Base-by-base conservation (phyloP, 2,113 vertebrate species). In the Odocoileus hemionus region DNA sequence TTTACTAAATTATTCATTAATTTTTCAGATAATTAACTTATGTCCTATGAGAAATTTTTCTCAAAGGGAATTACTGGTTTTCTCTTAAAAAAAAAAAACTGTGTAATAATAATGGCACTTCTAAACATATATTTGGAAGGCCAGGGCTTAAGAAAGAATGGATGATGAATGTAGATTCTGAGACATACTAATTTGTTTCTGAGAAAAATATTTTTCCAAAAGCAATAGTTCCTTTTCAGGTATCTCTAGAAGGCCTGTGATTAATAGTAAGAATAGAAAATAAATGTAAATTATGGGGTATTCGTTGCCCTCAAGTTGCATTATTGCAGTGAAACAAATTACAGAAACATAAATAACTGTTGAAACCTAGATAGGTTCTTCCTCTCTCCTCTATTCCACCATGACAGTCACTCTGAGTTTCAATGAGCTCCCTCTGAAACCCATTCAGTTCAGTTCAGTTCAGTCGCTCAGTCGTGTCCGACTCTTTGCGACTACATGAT, bases 91-190 rank as follows among this genome's bases (percentile, higher is more conserved):
- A 70, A 70, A 64, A 70, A 74, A 64, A 79, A 50, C 45, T 85
- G 17, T 97, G 95, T 61, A 79, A 93, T 94, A 97, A 39, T 88
- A 70, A 85, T 54, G n/a, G 25, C 33, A 13, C n/a, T 54, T 92
- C 45, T 8, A 33, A 33, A 90, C 52, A 15, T 91, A 36, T 55
- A 26, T 76, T 87, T 96, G 13, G 70, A 96, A 89, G 79, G 55
- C 9, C 4, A 10, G 57, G 10, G 17, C 58, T 95, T 93, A 64
- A 54, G 5, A 61, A 87, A 86, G 33, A 80, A n/a, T 84, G 25
- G 26, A 50, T 94, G 33, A 86, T 85, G 50, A 67, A 61, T 43
- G 6, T 70, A 61, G 36, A 92, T 11, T 80, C 16, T 6, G 9
- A 88, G 52, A 92, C 26, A 84, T 67, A 43, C 30, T 2, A 61